A percentile compares a stretch with the other conserved stretches of the same genome.
These are phyloP conservation scores for Dascyllus trimaculatus DNA, from an alignment of 2,113 vertebrate species.

Conservation along the genomic window DNA sequence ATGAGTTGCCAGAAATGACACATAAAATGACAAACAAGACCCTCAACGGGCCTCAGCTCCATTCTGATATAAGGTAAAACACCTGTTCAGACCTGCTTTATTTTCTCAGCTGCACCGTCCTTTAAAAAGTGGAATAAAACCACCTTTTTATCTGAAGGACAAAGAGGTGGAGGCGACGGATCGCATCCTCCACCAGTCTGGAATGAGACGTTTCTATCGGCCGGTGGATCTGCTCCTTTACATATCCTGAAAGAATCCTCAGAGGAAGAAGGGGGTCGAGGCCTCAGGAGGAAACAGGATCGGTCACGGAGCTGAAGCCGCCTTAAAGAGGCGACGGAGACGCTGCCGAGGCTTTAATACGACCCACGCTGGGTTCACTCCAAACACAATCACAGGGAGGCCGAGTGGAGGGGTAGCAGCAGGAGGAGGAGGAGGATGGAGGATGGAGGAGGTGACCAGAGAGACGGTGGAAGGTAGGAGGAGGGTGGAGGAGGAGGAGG, in stretches of 20 bases:
- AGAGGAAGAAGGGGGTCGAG: constrained; percentile 56
- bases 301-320: constrained; percentile 79
- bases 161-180: constrained; percentile 27
- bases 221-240: constrained; percentile 42
- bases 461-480: too few species aligned
- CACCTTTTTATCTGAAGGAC: constrained; percentile 30
- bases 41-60: too few species aligned
- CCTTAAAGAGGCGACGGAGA: constrained; percentile 68
- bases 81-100: constrained; percentile 14
- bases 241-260: constrained; percentile 58
- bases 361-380: constrained; percentile 61
- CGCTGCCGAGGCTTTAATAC: constrained; percentile 67
- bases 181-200: constrained; percentile 26
- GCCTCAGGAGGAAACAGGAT: constrained; percentile 78
- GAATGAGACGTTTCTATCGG: constrained; percentile 53
- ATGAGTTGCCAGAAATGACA: background rate
- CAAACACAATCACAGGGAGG: constrained; percentile 15
- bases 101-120: constrained; percentile 3
- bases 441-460: too few species aligned
- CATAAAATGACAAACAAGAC: background rate
- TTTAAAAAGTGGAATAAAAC: constrained; percentile 44
- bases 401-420: constrained; percentile 32
- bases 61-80: too few species aligned
- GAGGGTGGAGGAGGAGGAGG: background rate
- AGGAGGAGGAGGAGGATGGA: background rate